phyloP scores from a whole-genome alignment of 2,888 invertebrate species.

The Malthinus flaveolus region DNA sequence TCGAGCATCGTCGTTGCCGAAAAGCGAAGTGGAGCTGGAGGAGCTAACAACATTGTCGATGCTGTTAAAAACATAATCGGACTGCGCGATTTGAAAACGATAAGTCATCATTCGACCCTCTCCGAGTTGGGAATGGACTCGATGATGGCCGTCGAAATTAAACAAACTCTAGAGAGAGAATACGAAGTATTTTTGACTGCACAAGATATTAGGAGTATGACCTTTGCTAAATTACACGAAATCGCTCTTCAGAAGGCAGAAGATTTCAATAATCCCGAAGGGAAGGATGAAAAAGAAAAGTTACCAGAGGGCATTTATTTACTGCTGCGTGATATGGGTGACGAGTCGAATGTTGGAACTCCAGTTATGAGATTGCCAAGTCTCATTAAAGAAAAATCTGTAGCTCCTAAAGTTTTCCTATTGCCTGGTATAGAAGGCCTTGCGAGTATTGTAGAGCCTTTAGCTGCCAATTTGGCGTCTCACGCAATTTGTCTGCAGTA shows the following conservation, averaged over 20 bases:
- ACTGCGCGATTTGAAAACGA: conserved; percentile 69
- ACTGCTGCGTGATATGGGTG: conserved; percentile 64
- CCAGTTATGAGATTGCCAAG: conserved; percentile 52
- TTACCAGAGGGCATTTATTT: conserved; percentile 57
- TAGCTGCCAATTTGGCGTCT: conserved; percentile 58
- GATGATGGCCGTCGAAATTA: conserved; percentile 95
- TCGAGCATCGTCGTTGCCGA: conserved; percentile 87
- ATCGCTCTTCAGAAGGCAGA: conserved; percentile 58
- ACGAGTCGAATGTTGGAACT: conserved; percentile 60
- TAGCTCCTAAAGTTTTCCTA: conserved; percentile 57
- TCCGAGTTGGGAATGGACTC: conserved; percentile 97
- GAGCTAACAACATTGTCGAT: conserved; percentile 70
- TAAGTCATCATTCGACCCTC: conserved; percentile 71
- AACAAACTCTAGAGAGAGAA: conserved; percentile 87
- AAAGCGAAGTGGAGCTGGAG: conserved; percentile 66
- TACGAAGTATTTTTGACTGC: conserved; percentile 85
- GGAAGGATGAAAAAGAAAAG: conserved; percentile 15
- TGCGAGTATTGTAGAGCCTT: conserved; percentile 57
- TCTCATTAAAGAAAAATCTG: conserved; percentile 15
- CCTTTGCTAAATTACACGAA: conserved; percentile 67
- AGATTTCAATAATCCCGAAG: conserved; percentile 35
- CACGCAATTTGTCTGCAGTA: conserved; percentile 61
- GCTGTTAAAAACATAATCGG: conserved; percentile 66
- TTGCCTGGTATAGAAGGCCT: conserved; percentile 73
- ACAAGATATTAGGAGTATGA: conserved; percentile 81